A percentile compares a stretch with the other conserved stretches of the same genome.
Evolutionary conservation across 2,888 invertebrate species (phyloP).

Genomic region (Pollenia labialis): DNA sequence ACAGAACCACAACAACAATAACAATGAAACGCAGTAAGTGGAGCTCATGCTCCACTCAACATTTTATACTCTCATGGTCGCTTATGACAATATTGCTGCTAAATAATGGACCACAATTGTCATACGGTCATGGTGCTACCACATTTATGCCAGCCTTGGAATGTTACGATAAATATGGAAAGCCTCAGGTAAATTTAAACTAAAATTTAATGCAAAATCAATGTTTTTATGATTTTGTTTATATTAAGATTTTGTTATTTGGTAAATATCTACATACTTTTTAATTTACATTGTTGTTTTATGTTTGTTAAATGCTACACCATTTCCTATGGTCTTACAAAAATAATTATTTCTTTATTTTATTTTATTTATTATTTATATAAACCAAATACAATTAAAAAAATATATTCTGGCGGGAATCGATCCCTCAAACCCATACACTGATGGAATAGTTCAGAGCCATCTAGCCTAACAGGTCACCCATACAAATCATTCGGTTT

Average conservation of each 20-base stretch:
- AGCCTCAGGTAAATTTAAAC: slow-evolving; percentile 85
- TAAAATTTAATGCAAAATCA: not conserved
- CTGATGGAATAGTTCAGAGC: no score
- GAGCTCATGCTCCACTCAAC: slow-evolving; percentile 78
- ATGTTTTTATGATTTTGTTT: not conserved
- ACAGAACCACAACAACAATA: slow-evolving; percentile 47
- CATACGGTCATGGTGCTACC: slow-evolving; percentile 75
- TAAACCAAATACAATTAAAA: no score
- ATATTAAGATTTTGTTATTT: not conserved
- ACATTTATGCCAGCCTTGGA: slow-evolving; percentile 83
- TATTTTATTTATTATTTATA: no score
- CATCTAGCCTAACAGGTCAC: no score
- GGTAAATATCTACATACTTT: not conserved
- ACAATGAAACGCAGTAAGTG: slow-evolving; percentile 81
- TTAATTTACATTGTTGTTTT: no score
- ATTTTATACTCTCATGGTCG: slow-evolving; percentile 71
- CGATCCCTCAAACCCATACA: no score
- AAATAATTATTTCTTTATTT: no score
- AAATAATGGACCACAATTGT: slow-evolving; percentile 73
- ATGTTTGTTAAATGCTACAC: no score
- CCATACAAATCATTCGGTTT: no score
- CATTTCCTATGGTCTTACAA: no score
- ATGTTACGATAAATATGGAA: slow-evolving; percentile 86
- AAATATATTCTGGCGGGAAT: no score
- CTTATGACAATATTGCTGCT: slow-evolving; percentile 74